Evolutionary conservation across 2,888 invertebrate genomes (phyloP), one percentile per base, ranked within the genome.

Genomic region (Smittia sp.): DNA sequence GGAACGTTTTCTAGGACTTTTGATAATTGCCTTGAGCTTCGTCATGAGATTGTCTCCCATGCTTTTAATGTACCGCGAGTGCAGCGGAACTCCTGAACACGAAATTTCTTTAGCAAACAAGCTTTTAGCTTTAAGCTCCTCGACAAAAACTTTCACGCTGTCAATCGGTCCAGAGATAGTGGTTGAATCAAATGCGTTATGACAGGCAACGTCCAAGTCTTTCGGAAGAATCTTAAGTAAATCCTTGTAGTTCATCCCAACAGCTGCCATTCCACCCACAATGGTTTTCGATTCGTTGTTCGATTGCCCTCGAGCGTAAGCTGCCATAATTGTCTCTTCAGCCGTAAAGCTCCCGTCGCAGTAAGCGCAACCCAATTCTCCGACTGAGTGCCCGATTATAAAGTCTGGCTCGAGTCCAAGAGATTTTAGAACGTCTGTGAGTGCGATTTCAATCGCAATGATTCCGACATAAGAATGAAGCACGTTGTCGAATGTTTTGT

Each of bases 291-390:
- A 87, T 77, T 90, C 89, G 11, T 88, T 79, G 1, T 89, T 88
- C 7, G 89, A 89, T 73, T 85, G 81, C 1, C 92, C 92, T 79
- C 93, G 84, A 81, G 89, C 89, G 81, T 93, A 93, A 0, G 93
- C 91, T 1, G 89, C 86, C 22, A 92, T 81, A 75, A 94, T 88
- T 83, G 91, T 90, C 81, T 94, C 89, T 78, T 93, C 91, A 0
- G 89, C 87, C 0, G 92, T 91, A 77, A 95, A 86, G 77, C 91
- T 90, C 1, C 92, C 93, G 79, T 96, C 96, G 3, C 93, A 94
- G 81, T 96, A 96, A 0, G 93, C 94, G 81, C 95, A 95, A 3
- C 92, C 93, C 2, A 96, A 84, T 80, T 96, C 96, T 24, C 96
- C 96, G 0, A 93, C 91, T 15, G 94, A 94, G 82, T 95, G 94